Evolutionary conservation across 2,797 vertebrate genomes (phyloP), one percentile per base, ranked within the genome.

Genomic region (Serranus cabrilla): DNA sequence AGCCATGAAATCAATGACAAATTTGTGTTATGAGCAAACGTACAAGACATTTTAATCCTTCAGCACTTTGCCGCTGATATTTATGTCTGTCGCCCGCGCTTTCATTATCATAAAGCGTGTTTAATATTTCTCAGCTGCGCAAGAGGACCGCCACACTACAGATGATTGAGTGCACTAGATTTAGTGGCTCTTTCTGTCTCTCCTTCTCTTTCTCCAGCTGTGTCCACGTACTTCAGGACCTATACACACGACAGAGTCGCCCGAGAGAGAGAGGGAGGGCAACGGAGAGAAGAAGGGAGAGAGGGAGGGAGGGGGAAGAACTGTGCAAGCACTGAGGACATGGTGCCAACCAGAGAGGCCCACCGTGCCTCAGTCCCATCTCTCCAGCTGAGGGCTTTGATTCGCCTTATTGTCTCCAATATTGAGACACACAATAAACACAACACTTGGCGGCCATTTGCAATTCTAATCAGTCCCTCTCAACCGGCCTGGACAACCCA

Each of bases 381-480:
- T 91, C 93, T 93, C 93, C 93, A 94, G 93, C 93, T 87, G 90
- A 90, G 91, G 90, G 90, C 94, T 95, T 94, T 93, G 92, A 94
- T 95, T 94, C 88, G 89, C 92, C 90, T 93, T 93, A 94, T 93
- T 95, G 93, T 94, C 93, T 94, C 91, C 92, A 92, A 94, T 92
- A 93, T 93, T 91, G 93, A 93, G 89, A 94, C 94, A 90, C 93
- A 94, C 94, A 95, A 95, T 94, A 93, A 95, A 94, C 92, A 94
- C 93, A 94, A 94, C 93, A 93, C 89, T 90, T 91, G 88, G 92
- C 90, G 74, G 60, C 90, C 92, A 94, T 94, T 94, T 94, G 92
- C 94, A 94, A 94, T 93, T 95, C 93, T 94, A 94, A 95, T 94
- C 92, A 92, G 86, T 34, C 82, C 80, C 91, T 89, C 91, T 93